phyloP scores from a whole-genome alignment of 2,797 vertebrate genomes.

The Hozukius guyotensis region DNA sequence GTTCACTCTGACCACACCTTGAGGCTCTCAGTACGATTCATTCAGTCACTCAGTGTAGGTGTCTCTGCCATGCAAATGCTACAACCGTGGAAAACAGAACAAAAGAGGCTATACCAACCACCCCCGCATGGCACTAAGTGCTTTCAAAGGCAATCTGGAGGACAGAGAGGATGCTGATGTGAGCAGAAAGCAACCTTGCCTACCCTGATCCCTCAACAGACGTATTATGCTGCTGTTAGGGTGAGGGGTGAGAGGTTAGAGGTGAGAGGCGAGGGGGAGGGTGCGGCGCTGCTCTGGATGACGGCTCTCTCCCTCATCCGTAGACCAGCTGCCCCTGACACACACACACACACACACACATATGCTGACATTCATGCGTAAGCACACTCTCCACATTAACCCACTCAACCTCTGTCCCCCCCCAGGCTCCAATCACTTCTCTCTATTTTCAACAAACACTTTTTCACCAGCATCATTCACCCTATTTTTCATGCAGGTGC shows the following conservation, averaged over 20 bases:
- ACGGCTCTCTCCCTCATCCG: conserved; percentile 63
- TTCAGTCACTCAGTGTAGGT: conserved; percentile 3
- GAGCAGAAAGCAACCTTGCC: conserved; percentile 71
- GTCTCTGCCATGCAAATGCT: conserved; percentile 23
- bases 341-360: conserved; percentile 33
- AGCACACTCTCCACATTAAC: conserved; percentile 71
- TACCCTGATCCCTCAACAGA: conserved; percentile 61
- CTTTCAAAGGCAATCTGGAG: conserved; percentile 71
- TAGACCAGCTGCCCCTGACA: conserved; percentile 71
- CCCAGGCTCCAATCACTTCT: conserved; percentile 42
- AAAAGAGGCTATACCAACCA: conserved; percentile 25
- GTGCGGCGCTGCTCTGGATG: conserved; percentile 54
- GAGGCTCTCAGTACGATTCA: neutral
- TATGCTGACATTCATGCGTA: conserved; percentile 68
- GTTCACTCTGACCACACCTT: neutral
- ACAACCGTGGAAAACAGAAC: conserved; percentile 33
- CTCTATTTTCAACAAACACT: conserved; percentile 55
- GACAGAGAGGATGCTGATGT: conserved; percentile 75
- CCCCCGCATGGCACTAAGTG: conserved; percentile 13
- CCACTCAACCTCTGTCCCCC: conserved; percentile 58
- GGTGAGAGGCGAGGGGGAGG: conserved; percentile 59
- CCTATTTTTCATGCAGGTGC: conserved; percentile 61
- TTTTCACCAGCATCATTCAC: conserved; percentile 45
- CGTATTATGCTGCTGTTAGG: conserved; percentile 72
- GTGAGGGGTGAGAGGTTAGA: conserved; percentile 75